phyloP scores from a whole-genome alignment of 1,140 invertebrate genomes.

The Lithobius niger region DNA sequence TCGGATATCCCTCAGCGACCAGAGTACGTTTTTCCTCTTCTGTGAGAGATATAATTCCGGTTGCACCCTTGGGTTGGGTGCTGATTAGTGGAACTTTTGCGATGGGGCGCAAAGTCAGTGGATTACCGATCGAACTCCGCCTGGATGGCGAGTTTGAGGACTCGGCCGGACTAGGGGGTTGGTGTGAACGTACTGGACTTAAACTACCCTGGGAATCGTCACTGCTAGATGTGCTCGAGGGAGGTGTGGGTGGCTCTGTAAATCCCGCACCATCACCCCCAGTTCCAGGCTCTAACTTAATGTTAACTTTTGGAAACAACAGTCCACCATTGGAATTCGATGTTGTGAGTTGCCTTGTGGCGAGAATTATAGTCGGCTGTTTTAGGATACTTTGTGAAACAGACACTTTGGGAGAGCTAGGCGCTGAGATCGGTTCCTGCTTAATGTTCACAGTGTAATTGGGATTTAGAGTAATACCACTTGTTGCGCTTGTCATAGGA shows the following conservation, averaged over 20 bases:
- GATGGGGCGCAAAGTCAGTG: no score
- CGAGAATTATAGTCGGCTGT: conserved; percentile 35
- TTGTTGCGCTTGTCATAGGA: conserved; percentile 43
- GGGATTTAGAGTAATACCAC: no score
- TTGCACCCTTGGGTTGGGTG: conserved; percentile 73
- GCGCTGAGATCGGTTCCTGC: conserved; percentile 31
- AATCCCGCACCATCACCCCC: no score
- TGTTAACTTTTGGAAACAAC: conserved; percentile 42
- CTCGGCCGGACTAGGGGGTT: conserved; percentile 37
- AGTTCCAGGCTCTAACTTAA: conserved; percentile 31
- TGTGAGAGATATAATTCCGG: conserved; percentile 71
- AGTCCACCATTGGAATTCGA: conserved; percentile 7
- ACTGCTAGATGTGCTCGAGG: conserved; percentile 64
- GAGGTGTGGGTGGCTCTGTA: conserved; percentile 73
- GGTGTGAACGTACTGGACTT: conserved; percentile 31
- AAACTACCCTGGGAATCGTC: conserved; percentile 62
- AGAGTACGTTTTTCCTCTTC: conserved; percentile 94
- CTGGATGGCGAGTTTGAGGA: no score
- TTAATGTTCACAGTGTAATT: conserved; percentile 23
- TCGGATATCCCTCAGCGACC: conserved; percentile 85
- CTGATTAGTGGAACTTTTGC: conserved; percentile 55
- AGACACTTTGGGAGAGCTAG: conserved; percentile 24
- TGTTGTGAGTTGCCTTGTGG: conserved; percentile 18
- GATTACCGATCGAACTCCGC: not conserved
- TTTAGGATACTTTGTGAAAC: conserved; percentile 39